Percentiles rank a stretch among this genome's conserved stretches.
These are phyloP conservation scores for Metopolophium dirhodum DNA, from an alignment of 1,140 invertebrate genomes.

Conservation along the genomic window DNA sequence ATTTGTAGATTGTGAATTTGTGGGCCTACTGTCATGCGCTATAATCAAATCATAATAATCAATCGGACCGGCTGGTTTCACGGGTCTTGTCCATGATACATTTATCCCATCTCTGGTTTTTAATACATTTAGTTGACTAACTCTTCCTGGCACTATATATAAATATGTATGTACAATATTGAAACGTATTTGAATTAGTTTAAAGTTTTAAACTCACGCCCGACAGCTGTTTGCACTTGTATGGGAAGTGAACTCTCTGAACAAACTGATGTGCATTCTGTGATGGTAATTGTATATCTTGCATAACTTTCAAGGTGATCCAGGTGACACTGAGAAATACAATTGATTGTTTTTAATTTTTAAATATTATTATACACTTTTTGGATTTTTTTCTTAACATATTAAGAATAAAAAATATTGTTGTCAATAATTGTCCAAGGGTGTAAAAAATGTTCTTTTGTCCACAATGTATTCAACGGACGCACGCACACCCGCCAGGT, in stretches of 20 bases:
- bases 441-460: too few relatives aligned
- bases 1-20: background rate
- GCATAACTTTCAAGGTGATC: slow-evolving; percentile 65
- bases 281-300: slow-evolving; percentile 72
- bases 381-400: background rate
- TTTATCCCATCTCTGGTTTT: slow-evolving; percentile 11
- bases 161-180: too few relatives aligned
- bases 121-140: background rate
- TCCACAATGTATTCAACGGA: too few relatives aligned
- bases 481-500: too few relatives aligned
- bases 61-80: background rate
- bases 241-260: slow-evolving; percentile 66
- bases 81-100: background rate
- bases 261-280: slow-evolving; percentile 75
- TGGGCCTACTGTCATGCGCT: background rate
- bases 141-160: background rate
- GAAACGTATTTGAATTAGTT: background rate
- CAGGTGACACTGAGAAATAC: too few relatives aligned
- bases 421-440: too few relatives aligned
- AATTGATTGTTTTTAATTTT: too few relatives aligned
- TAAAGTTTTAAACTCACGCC: slow-evolving; percentile 21
- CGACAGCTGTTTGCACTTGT: slow-evolving; percentile 22
- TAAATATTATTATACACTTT: background rate
- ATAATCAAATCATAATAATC: slow-evolving; percentile 35
- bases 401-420: too few relatives aligned